Evolutionary conservation across 2,797 vertebrate genomes (phyloP), one percentile per base, ranked within the genome.

Genomic region (Sebastes kiyomatsui): DNA sequence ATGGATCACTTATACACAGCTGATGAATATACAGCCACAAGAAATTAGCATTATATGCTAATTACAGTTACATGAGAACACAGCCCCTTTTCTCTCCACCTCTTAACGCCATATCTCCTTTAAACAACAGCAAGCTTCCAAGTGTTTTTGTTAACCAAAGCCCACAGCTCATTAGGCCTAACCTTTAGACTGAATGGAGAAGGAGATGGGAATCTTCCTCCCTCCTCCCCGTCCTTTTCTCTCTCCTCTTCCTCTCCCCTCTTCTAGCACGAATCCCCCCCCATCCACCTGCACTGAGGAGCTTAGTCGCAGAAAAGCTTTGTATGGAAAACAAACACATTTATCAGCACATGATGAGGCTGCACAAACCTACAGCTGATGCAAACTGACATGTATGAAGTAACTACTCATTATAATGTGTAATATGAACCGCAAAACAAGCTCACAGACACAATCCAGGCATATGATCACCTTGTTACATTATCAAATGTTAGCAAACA

Each of bases 151-250:
- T 76, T 7, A 25, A 55, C 22, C n/a, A 13, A 46, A 55, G 61
- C 72, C 61, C 32, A 25, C 71, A 75, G 67, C 62, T 70, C 42
- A 79, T 67, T 79, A 56, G 22, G 20, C 12, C 27, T 60, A 70
- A 65, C 75, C 71, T 83, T 83, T 79, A 54, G 12, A 35, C 18
- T 56, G 38, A 56, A 55, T 33, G 55, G 22, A 62, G 49, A 42
- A 9, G 23, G 46, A 30, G 35, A 28, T 30, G 52, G 52, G 27
- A 38, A 10, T n/a, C 60, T 13, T 49, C 28, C 55, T n/a, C 27
- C 42, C 22, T 23, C 16, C 42, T 46, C 33, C 18, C 35, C 3
- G 12, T 42, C n/a, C n/a, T 60, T 32, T 30, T 49, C 38, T 66
- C 59, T 38, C 16, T 42, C 20, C 33, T 70, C 54, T 25, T 38